Evolutionary conservation across 2,888 invertebrate genomes (phyloP), one percentile per base, ranked within the genome.

Genomic region (Buathra laborator): DNA sequence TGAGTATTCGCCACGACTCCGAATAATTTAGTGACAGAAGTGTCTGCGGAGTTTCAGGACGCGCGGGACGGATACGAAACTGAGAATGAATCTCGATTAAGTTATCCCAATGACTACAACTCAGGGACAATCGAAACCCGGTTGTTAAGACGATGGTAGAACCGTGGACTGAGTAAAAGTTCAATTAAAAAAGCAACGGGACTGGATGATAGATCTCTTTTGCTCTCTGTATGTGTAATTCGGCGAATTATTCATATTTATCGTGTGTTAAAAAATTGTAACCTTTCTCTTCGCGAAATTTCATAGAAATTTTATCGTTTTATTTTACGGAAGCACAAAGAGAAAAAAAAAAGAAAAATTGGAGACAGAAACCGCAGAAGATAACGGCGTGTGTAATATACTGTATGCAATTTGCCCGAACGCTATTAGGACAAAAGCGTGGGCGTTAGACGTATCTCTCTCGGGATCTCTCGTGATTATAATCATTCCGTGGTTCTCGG

Each of bases 371-470:
- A 48, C 29, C 32, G 48, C 62, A 12, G 62, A 64, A 19, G 16
- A 74, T 51, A 66, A 32, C 37, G 5, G 68, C 56, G 29, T 14
- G n/a, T 32, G 51, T 59, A 12, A 37, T 24, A 56, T 24, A 3
- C 6, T 7, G 37, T 43, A 43, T 29, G 10, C 2, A 56, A 79
- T 71, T 71, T 53, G 43, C 43, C 37, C 19, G 14, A 6, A 7
- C 24, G 24, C 43, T 37, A 56, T 71, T 56, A 43, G 43, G 19
- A 71, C 56, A 19, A 56, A 19, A 56, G 19, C 71, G 29, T 14
- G 32, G 62, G 43, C 37, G 71, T 62, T 53, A 43, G 6, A 56
- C 53, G 43, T 72, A 56, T 72, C 56, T 56, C 24, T 44, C 44
- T 56, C 37, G 43, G 44, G 56, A 72, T 72, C 56, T 19, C 72